Conservation (phyloP, 2,888 invertebrate species). For the Leucoptera coffeella region DNA sequence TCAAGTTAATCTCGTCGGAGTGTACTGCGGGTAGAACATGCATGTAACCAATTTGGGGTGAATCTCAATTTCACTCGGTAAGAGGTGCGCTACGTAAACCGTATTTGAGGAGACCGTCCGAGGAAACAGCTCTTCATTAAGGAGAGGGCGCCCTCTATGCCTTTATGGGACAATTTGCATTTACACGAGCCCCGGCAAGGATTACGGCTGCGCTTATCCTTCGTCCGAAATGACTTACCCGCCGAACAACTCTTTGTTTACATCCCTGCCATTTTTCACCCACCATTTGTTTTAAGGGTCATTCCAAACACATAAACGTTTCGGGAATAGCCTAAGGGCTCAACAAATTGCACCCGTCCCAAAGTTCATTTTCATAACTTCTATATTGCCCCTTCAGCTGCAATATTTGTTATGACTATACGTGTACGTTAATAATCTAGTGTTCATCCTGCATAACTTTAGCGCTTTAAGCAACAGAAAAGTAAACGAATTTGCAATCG, state of each 20-base stretch:
- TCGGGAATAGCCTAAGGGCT: too few species aligned
- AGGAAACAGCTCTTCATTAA: slow-evolving; percentile 46
- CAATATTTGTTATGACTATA: too few species aligned
- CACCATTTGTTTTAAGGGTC: slow-evolving; percentile 40
- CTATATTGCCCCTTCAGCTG: too few species aligned
- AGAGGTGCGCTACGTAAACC: slow-evolving; percentile 12
- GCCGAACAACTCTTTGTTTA: slow-evolving; percentile 45
- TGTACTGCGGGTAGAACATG: slow-evolving; percentile 1
- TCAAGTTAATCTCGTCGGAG: too few species aligned
- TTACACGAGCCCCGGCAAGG: slow-evolving; percentile 48
- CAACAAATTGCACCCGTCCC: too few species aligned
- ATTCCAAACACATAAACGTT: slow-evolving; percentile 26
- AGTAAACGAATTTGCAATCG: too few species aligned
- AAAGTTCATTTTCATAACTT: too few species aligned
- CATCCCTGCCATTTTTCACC: slow-evolving; percentile 38
- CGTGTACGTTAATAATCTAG: too few species aligned
- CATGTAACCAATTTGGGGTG: slow-evolving; percentile 4
- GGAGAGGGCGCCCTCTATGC: slow-evolving; percentile 22
- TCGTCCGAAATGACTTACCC: slow-evolving; percentile 36
- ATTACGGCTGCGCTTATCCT: slow-evolving; percentile 48
- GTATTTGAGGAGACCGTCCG: slow-evolving; percentile 18
- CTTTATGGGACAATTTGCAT: slow-evolving; percentile 53
- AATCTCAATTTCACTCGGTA: slow-evolving; percentile 4
- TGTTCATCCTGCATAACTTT: too few species aligned
- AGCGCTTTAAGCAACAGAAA: too few species aligned